Conservation (phyloP, 2,888 invertebrate species). For the Bugulina stolonifera region DNA sequence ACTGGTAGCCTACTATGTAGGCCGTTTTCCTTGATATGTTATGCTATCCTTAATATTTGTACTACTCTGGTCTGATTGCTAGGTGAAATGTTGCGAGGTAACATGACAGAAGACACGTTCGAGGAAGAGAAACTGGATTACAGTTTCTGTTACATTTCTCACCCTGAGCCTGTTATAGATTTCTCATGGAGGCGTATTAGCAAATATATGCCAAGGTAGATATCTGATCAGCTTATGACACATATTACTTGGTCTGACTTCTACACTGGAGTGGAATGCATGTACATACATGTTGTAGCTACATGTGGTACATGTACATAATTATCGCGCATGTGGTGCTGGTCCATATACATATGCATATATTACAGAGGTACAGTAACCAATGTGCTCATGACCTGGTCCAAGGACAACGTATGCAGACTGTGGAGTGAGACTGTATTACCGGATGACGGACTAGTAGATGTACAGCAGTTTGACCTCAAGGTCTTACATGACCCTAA, state of each 20-base stretch:
- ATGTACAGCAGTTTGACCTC: slow-evolving; percentile 59
- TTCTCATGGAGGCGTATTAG: slow-evolving; percentile 98
- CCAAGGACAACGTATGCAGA: slow-evolving; percentile 95
- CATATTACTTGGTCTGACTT: no score
- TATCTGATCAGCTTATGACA: no score
- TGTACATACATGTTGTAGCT: no score
- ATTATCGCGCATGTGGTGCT: no score
- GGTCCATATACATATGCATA: no score
- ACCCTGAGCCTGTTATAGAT: slow-evolving; percentile 92
- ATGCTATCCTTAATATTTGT: no score
- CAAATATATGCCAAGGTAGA: slow-evolving; percentile 98
- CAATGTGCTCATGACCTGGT: slow-evolving; percentile 95
- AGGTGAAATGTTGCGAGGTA: slow-evolving; percentile 12
- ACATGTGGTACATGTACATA: no score
- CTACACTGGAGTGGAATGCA: no score
- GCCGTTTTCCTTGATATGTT: no score
- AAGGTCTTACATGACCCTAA: slow-evolving; percentile 56
- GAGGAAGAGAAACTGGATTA: slow-evolving; percentile 67
- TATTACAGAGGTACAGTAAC: slow-evolving; percentile 92
- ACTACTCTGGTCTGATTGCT: no score
- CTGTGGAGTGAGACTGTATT: slow-evolving; percentile 97
- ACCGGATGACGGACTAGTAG: slow-evolving; percentile 77
- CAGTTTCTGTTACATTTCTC: slow-evolving; percentile 65
- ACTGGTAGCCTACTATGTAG: no score
- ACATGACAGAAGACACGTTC: not conserved